phyloP scores from a whole-genome alignment of 2,113 vertebrate genomes.

The Epinephelus cyanopodus region DNA sequence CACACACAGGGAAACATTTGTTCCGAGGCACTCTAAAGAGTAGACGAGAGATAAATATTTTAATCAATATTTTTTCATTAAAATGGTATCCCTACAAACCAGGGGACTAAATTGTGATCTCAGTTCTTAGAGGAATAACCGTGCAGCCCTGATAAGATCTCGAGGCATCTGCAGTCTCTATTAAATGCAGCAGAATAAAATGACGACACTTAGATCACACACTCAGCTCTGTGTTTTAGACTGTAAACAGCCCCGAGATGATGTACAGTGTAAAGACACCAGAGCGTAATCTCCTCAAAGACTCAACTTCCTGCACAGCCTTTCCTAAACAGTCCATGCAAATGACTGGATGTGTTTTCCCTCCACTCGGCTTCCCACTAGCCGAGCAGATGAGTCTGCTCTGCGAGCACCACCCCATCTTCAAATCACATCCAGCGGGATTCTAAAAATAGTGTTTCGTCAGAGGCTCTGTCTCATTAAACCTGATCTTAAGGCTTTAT shows the following conservation, averaged over 20 bases:
- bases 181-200: background rate
- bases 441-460: conserved; percentile 42
- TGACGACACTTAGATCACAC: background rate
- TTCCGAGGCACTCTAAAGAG: background rate
- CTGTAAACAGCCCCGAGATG: background rate
- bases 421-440: conserved; percentile 8
- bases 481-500: conserved; percentile 30
- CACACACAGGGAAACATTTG: background rate
- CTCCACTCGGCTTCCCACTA: background rate
- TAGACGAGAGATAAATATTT: background rate
- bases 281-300: background rate
- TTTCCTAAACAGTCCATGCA: background rate
- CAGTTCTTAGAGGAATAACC: background rate
- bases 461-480: conserved; percentile 41
- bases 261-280: background rate
- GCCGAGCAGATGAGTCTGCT: background rate
- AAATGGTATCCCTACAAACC: background rate
- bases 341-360: background rate
- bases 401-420: background rate
- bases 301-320: background rate
- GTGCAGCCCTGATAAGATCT: background rate
- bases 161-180: background rate
- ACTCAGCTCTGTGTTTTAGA: background rate
- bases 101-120: background rate
- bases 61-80: background rate